Base-by-base conservation (phyloP, 2,113 vertebrate species). In the Peromyscus polionotus region DNA sequence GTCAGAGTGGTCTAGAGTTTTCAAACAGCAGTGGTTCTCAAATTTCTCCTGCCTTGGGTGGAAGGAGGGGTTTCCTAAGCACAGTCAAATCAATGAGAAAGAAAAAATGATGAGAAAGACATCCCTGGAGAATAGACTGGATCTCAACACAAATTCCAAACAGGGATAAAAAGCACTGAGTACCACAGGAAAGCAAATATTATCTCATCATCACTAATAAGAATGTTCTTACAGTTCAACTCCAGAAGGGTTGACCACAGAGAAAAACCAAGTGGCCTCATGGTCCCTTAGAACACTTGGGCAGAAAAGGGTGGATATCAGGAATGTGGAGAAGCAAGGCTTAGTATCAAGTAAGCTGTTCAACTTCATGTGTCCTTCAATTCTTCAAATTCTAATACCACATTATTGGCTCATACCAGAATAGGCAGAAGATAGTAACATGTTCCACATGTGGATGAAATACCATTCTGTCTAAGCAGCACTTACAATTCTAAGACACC, bases 311-410 rank as follows among this genome's bases (percentile, higher is more conserved):
- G 33, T 42, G 26, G 13, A 65, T 88, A 24, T 72, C 80, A 63
- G 20, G 16, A 63, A 80, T 24, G 9, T 10, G 17, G 28, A 83
- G 14, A 80, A 70, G 67, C 31, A 88, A 92, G 67, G 75, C 59
- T 92, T 31, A 93, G 20, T 63, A 72, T 42, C 79, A 93, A 65
- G 2, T 57, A 77, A 94, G 0, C 28, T 51, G 2, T 65, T 94
- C 42, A 26, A 70, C 14, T 31, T 31, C 4, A 65, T 22, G 33
- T 87, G 4, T 67, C 7, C 92, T 91, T 63, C 22, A 95, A 85
- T 85, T 54, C 19, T 24, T 88, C 20, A 94, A n/a, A 88, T 48
- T 73, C 24, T 85, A 88, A 72, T 67, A 95, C 57, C 90, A 90
- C 88, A 63, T 31, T 95, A 80, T 63, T 65, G 75, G 20, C 11